Evolutionary conservation across 2,797 vertebrate genomes (phyloP), one percentile per base, ranked within the genome.

Genomic region (Micromesistius poutassou): DNA sequence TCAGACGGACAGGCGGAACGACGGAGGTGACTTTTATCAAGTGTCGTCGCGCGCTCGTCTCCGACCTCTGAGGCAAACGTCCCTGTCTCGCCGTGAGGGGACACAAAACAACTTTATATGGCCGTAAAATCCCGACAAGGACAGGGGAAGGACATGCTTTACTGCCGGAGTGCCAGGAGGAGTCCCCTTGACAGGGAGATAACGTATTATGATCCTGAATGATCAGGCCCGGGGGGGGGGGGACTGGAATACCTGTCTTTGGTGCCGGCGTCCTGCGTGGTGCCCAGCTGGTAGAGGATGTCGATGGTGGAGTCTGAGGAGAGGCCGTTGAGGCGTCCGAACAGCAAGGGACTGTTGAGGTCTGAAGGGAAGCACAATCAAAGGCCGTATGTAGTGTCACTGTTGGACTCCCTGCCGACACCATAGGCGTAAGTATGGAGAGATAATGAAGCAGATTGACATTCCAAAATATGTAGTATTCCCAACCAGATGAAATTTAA

Each of bases 251-350:
- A 99, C 98, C 98, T 96, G 93, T 99, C 97, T 93, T 98, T 98
- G 86, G 98, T 99, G 86, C 98, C 98, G 73, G 96, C 84, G 83
- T 99, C 98, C 87, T 99, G 98, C 33, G 97, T 99, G 78, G 97
- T 99, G 80, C 98, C 98, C 85, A 99, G 95, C 90, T 99, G 98
- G 90, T 99, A 99, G 73, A 99, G 95, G 88, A 99, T 99, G 91
- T 99, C 98, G 78, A 99, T 99, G 76, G 98, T 99, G 81, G 98
- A 99, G 92, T 99, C 98, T 80, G 98, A 99, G 38, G 98, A 99
- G 71, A 99, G 95, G 85, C 98, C 98, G 82, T 99, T 99, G 38
- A 99, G 93, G 85, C 98, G 95, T 81, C 98, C 98, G 86, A 99
- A 99, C 81, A 99, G 95, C 88, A 99, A 94, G 77, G 98, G 98